phyloP scores from a whole-genome alignment of 2,888 invertebrate genomes.

The Spatulosminthurus flaviceps region DNA sequence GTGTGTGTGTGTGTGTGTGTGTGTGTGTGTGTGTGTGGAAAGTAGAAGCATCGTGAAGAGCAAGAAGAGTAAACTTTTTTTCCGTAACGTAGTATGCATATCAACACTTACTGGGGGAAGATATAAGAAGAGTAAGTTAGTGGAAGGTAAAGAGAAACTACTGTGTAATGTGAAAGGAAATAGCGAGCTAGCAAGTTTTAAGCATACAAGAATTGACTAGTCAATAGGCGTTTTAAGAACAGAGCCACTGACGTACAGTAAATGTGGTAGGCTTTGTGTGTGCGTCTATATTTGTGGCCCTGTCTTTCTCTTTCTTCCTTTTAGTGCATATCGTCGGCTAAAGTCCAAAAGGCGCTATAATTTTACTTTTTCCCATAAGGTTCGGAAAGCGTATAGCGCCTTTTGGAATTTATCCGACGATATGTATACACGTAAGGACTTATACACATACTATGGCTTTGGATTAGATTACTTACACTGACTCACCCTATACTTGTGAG shows the following conservation, averaged over 20 bases:
- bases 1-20: too few relatives aligned
- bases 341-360: too few relatives aligned
- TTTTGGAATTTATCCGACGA: too few relatives aligned
- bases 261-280: not conserved
- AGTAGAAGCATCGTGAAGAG: not conserved
- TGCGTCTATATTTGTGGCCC: not conserved
- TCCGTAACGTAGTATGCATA: not conserved
- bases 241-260: slow-evolving; percentile 9
- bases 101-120: not conserved
- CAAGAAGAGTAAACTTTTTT: slow-evolving; percentile 1
- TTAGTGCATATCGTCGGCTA: too few relatives aligned
- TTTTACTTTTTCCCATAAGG: too few relatives aligned
- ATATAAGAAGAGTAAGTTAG: not conserved
- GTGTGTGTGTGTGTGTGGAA: slow-evolving; percentile 7
- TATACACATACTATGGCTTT: too few relatives aligned
- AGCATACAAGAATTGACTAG: slow-evolving; percentile 31
- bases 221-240: slow-evolving; percentile 23
- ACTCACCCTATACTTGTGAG: not conserved
- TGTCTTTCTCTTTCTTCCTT: not conserved
- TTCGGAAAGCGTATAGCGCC: too few relatives aligned
- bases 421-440: too few relatives aligned
- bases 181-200: slow-evolving; percentile 9
- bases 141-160: not conserved
- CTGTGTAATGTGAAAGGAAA: slow-evolving; percentile 13
- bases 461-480: slow-evolving; percentile 23